These are phyloP conservation scores for Zophobas morio DNA, from an alignment of 1,140 invertebrate species.

Conservation along the genomic window DNA sequence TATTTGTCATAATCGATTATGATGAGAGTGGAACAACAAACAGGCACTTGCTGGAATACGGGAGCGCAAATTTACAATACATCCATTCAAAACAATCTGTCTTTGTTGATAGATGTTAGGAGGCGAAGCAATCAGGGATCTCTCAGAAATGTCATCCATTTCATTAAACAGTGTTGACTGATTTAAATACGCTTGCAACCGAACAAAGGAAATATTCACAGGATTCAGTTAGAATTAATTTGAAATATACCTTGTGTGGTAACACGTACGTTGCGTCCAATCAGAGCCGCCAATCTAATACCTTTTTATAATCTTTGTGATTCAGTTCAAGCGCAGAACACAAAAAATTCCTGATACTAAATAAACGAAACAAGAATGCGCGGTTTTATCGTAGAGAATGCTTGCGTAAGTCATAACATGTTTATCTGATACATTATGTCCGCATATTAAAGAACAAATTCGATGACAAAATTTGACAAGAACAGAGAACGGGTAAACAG, in stretches of 20 bases:
- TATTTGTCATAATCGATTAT: conserved; percentile 29
- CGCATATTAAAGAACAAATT: too few relatives aligned
- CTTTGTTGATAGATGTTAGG: conserved; percentile 35
- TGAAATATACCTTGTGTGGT: background rate
- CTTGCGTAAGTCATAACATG: too few relatives aligned
- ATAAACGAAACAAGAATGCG: too few relatives aligned
- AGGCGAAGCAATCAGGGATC: conserved; percentile 27
- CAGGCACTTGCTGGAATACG: conserved; percentile 34
- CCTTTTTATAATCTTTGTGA: too few relatives aligned
- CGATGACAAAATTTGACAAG: too few relatives aligned
- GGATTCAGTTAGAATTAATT: background rate
- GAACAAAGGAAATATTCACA: background rate
- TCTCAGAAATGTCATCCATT: conserved; percentile 37
- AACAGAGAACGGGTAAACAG: too few relatives aligned
- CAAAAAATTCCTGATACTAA: too few relatives aligned
- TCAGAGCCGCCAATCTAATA: too few relatives aligned
- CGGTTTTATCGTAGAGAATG: too few relatives aligned
- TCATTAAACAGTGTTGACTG: conserved; percentile 27
- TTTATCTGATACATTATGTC: too few relatives aligned
- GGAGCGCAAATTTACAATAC: conserved; percentile 30
- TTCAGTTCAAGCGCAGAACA: too few relatives aligned
- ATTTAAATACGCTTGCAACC: conserved; percentile 22
- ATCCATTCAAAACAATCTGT: conserved; percentile 24
- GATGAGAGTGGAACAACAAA: conserved; percentile 17
- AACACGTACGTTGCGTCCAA: too few relatives aligned